These are phyloP conservation scores for Tetraneura akinire DNA, from an alignment of 1,140 invertebrate genomes.

Conservation along the genomic window DNA sequence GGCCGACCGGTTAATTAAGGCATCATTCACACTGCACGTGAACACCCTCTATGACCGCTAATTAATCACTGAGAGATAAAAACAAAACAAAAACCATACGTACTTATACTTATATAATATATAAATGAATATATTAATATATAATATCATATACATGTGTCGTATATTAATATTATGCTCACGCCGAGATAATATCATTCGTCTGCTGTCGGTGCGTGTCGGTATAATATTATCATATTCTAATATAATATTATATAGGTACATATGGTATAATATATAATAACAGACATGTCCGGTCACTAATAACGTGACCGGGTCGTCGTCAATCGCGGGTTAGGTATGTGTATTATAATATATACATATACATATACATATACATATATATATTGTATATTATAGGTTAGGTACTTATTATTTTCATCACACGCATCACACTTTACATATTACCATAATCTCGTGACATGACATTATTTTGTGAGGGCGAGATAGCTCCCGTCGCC, in stretches of 20 bases:
- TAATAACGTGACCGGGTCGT: slow-evolving; percentile 34
- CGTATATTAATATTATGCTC: too few relatives aligned
- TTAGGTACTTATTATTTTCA: slow-evolving; percentile 3
- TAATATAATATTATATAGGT: not conserved
- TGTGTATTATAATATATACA: too few relatives aligned
- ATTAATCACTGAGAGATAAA: slow-evolving; percentile 20
- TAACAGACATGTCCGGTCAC: slow-evolving; percentile 38
- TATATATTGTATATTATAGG: too few relatives aligned
- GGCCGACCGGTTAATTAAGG: slow-evolving; percentile 36
- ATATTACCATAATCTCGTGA: slow-evolving; percentile 50
- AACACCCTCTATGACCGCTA: slow-evolving; percentile 20
- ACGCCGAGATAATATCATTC: not conserved
- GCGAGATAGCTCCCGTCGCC: slow-evolving; percentile 24
- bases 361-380: too few relatives aligned
- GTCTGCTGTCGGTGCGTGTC: not conserved
- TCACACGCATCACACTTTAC: not conserved
- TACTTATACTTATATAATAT: too few relatives aligned
- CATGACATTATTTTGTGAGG: slow-evolving; percentile 40
- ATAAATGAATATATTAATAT: not conserved
- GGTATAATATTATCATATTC: not conserved
- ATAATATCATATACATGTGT: not conserved
- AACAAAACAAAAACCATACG: too few relatives aligned
- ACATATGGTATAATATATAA: not conserved
- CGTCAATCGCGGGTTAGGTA: slow-evolving; percentile 1
- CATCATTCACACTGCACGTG: slow-evolving; percentile 29